Base-by-base conservation (phyloP, 2,113 vertebrate species). In the Peromyscus leucopus region DNA sequence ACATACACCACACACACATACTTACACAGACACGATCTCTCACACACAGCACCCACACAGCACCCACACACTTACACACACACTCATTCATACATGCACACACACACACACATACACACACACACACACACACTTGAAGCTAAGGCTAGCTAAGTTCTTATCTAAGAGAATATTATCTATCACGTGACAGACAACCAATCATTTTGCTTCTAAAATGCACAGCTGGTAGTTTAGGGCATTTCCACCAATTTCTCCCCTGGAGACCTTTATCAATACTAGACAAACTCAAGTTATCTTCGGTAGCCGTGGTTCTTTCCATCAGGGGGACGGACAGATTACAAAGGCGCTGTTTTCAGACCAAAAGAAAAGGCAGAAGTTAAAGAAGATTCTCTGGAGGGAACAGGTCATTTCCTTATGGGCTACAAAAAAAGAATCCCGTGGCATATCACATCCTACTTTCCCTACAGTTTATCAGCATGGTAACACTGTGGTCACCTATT, bases 171-270 rank as follows among this genome's bases (percentile, higher is more conserved):
- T 42, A 89, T 7, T 86, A 51, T 3, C 59, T 55, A 55, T 65
- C 24, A 83, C 13, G 42, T 8, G 48, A 88, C 6, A 33, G 59
- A 55, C 87, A 55, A 84, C 28, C 33, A 93, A 57, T 16, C 42
- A 87, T 67, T 91, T 61, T 97, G 78, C 9, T 33, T 95, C 76
- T 59, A 46, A 80, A 90, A 59, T 31, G 39, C 59, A 76, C 16
- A 36, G 69, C 2, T 28, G 16, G 36, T 85, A 59, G 74, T 78
- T 91, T 46, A 91, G 57, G 57, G 24, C 61, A 65, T 72, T 39
- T 79, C 63, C 28, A 39, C 28, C 79, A 7, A 75, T 84, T 92
- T 75, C 39, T 94, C 74, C 75, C 65, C 48, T 88, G 48, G 42
- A n/a, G 67, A 80, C 51, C n/a, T 11, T 74, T 17, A 57, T 31